phyloP scores from a whole-genome alignment of 2,888 invertebrate species.

The Thalpophila matura region DNA sequence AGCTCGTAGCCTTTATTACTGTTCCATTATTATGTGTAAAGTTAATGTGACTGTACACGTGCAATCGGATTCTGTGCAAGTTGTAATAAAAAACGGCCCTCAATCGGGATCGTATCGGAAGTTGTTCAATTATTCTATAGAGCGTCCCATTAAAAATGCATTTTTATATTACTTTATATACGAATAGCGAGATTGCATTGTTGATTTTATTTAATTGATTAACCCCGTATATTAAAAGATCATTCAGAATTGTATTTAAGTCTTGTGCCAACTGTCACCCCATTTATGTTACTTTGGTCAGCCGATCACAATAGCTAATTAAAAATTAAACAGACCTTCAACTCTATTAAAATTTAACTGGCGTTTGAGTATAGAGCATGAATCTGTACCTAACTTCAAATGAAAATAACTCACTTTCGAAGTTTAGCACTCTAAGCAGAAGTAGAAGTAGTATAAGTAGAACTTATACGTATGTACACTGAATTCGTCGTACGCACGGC shows the following conservation, averaged over 20 bases:
- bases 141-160: slow-evolving; percentile 23
- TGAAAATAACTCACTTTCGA: background rate
- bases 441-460: too few species aligned
- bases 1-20: slow-evolving; percentile 50
- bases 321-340: too few species aligned
- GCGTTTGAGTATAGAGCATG: too few species aligned
- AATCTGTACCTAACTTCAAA: background rate
- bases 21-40: slow-evolving; percentile 51
- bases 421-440: background rate
- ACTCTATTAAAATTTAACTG: too few species aligned
- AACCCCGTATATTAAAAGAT: too few species aligned
- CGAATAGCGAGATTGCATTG: background rate
- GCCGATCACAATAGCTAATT: too few species aligned
- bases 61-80: slow-evolving; percentile 29
- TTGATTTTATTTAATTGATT: background rate
- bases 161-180: slow-evolving; percentile 14
- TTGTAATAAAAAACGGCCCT: slow-evolving; percentile 24
- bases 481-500: slow-evolving; percentile 23
- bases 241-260: too few species aligned
- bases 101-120: slow-evolving; percentile 28
- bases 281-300: too few species aligned
- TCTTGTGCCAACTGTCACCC: too few species aligned
- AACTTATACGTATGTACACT: slow-evolving; percentile 16
- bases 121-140: slow-evolving; percentile 38
- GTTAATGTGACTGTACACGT: slow-evolving; percentile 30